Base-by-base conservation (phyloP, 92 coral and sea anemone species). In the Actinostola sp. region DNA sequence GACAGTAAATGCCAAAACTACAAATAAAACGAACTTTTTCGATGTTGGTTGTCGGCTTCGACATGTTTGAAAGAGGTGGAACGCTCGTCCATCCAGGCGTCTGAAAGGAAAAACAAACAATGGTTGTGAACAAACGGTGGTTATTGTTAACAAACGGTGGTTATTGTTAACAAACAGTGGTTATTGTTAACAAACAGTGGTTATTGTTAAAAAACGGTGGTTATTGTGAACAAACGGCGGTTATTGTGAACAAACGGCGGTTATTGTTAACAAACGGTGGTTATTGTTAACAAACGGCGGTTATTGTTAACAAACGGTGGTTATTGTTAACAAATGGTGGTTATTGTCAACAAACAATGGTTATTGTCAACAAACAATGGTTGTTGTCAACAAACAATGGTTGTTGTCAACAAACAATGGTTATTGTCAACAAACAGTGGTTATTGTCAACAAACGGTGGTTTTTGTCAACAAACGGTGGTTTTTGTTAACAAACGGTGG, bases 11-110 rank as follows among this genome's bases (percentile, higher is more conserved):
- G 10, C 98, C 98, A 75, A 80, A 84, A 52, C 89, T 84, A 72
- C 85, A 72, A 62, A 93, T 81, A 67, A 93, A 93, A 42, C 88
- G 86, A 8, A 90, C 70, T 80, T 93, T 93, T 41, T 88, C 90
- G 56, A 82, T 60, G 77, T 89, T 89, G 10, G 91, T 81, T 17
- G 95, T 81, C 16, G 83, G 70, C 11, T 35, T 77, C 51, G 85
- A 49, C 88, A 89, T 78, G 30, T 51, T 32, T 15, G 80, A 61
- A 25, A 86, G 63, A 9, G 85, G 80, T 15, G 94, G 94, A 24
- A 81, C 23, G 0, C 72, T 72, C 52, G 60, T 60, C 86, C 86
- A 81, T 5, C 36, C 61, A 52, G 72, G 66, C 9, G 32, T 13
- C 86, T 81, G n/a, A n/a, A n/a, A n/a, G n/a, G n/a, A n/a, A n/a